phyloP scores from a whole-genome alignment of 1,140 invertebrate genomes.

The Pteromalus puparum region DNA sequence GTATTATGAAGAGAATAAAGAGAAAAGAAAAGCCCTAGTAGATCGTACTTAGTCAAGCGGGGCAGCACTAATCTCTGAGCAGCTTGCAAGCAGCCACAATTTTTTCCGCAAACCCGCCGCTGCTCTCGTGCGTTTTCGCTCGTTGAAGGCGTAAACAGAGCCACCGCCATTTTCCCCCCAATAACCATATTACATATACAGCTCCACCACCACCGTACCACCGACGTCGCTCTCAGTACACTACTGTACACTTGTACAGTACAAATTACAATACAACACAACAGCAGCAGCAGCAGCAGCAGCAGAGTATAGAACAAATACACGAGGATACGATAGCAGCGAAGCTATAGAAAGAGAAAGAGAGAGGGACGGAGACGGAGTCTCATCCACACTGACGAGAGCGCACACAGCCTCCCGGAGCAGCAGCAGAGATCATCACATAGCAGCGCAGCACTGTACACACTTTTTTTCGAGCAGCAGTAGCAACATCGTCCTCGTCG shows the following conservation, averaged over 20 bases:
- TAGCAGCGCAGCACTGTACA: neutral
- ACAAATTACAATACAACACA: neutral
- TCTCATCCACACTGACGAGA: neutral
- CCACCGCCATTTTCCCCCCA: constrained; percentile 42
- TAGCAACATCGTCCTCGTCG: constrained; percentile 17
- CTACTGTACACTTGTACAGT: neutral
- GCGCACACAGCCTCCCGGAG: neutral
- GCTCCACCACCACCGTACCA: neutral
- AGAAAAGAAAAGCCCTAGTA: neutral
- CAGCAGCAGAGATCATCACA: too few relatives aligned
- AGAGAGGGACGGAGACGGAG: neutral
- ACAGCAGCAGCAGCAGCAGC: neutral
- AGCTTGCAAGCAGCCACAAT: constrained; percentile 24
- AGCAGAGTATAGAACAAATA: neutral
- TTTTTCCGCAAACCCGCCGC: neutral
- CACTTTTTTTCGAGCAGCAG: constrained; percentile 1
- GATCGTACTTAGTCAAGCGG: too few relatives aligned
- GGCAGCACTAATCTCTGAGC: too few relatives aligned
- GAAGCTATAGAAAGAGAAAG: neutral
- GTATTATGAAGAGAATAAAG: too few relatives aligned
- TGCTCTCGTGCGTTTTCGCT: constrained; percentile 14
- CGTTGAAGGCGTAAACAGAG: constrained; percentile 48
- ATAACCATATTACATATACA: constrained; percentile 36
- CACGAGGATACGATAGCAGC: neutral
- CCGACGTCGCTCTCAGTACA: neutral